A percentile compares a stretch with the other conserved stretches of the same genome.
Evolutionary conservation across 2,797 vertebrate species (phyloP).

Genomic region (Gorsachius magnificus): DNA sequence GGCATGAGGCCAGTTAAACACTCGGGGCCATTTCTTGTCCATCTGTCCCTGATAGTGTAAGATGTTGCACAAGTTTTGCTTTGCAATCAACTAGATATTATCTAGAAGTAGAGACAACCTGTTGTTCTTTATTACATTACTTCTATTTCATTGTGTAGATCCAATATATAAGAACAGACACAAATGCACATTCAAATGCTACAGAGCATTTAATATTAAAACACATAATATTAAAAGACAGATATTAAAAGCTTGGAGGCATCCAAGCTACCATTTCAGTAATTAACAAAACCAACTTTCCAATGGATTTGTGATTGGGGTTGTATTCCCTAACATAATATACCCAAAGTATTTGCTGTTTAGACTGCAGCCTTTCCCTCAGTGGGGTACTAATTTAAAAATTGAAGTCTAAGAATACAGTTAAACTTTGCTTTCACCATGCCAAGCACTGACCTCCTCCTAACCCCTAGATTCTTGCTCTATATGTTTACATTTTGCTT

Average conservation of each 20-base stretch:
- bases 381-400: not conserved
- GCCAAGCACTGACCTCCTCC: not conserved
- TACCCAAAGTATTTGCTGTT: not conserved
- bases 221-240: not conserved
- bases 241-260: not conserved
- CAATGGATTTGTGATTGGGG: not conserved
- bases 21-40: constrained; percentile 42
- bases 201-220: not conserved
- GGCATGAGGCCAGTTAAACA: constrained; percentile 69
- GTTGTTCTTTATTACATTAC: not conserved
- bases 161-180: not conserved
- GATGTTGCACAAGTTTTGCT: constrained; percentile 7
- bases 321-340: not conserved
- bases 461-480: not conserved
- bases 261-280: not conserved
- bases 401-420: not conserved
- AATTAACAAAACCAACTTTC: not conserved
- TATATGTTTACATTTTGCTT: not conserved
- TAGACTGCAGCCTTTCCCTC: not conserved
- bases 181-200: not conserved
- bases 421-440: not conserved
- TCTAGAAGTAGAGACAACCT: not conserved
- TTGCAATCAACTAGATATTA: constrained; percentile 3
- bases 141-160: not conserved
- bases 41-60: constrained; percentile 41